These are phyloP conservation scores for Passerculus sandwichensis DNA, from an alignment of 2,797 vertebrate species.

Conservation along the genomic window DNA sequence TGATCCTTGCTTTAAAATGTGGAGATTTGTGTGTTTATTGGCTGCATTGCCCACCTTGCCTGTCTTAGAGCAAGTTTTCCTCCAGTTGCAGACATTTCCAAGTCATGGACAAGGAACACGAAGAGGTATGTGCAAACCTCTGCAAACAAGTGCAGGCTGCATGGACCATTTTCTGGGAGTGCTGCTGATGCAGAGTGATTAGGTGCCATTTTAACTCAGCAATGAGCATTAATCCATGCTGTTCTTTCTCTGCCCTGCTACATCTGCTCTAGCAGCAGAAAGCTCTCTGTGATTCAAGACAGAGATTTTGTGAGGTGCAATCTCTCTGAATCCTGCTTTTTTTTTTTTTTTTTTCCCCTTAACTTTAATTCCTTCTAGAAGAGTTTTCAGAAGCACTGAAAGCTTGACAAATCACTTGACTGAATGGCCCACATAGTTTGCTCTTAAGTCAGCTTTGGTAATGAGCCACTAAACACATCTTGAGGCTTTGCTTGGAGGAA, in stretches of 20 bases:
- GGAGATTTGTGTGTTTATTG: not conserved
- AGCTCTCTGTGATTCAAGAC: not conserved
- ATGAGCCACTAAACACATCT: not conserved
- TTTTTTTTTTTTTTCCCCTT: not conserved
- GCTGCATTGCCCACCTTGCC: not conserved
- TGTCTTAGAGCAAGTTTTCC: not conserved
- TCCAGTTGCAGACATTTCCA: not conserved
- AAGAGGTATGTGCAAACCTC: not conserved
- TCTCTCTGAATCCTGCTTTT: not conserved
- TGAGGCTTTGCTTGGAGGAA: conserved; percentile 9
- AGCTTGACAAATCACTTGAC: conserved; percentile 34
- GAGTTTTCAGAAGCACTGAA: conserved; percentile 6
- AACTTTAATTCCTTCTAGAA: not conserved
- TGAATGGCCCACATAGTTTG: conserved; percentile 56
- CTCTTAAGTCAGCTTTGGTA: conserved; percentile 59
- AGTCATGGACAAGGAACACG: rapidly evolving
- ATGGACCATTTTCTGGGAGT: rapidly evolving
- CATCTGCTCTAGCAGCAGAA: not conserved
- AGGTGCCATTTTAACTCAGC: not conserved
- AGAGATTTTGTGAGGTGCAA: not conserved
- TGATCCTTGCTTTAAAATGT: not conserved
- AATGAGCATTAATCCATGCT: not conserved
- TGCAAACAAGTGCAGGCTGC: not conserved
- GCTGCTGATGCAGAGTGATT: not conserved
- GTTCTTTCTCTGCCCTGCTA: not conserved